Evolutionary conservation across 2,113 vertebrate genomes (phyloP), one percentile per base, ranked within the genome.

Genomic region (Charadrius vociferus): DNA sequence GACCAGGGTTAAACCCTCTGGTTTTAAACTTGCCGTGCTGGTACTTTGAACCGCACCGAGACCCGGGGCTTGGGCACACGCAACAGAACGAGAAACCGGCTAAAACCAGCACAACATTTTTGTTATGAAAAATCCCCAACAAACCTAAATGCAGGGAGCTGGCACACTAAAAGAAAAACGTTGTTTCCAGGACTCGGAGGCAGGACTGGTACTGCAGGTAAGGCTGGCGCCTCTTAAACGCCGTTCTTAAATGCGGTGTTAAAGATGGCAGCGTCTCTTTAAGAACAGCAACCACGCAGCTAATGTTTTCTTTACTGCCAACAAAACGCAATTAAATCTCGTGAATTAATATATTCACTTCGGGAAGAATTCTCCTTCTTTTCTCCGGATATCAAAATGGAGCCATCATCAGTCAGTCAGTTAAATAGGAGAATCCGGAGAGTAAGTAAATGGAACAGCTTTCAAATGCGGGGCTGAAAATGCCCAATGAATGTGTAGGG

Each of bases 401-500:
- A 99, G 98, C 98, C 98, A 99, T 99, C 98, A 99, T 98, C 98
- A 98, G 97, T 97, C 84, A 94, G 98, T 97, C 97, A 96, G 98
- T 98, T 98, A 98, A 97, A 98, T 94, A 91, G 74, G 85, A 96
- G 97, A 95, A 97, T 95, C 95, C 45, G 1, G 93, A 98, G 98
- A 98, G 98, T 98, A 97, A 98, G 98, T 98, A 97, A 98, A 99
- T 98, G 98, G 97, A 95, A 96, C 96, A 97, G 97, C 95, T 95
- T 98, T 98, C 98, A 98, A 98, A 97, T 83, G 94, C 96, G 88
- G 97, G 94, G 90, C 97, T 96, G 94, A 97, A 98, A 98, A 97
- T 98, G 96, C 96, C 97, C 97, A 83, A 96, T 98, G 98, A 91
- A 87, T 74, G 88, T 86, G 97, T 97, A 97, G 96, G 95, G 71